Evolutionary conservation across 2,113 vertebrate genomes (phyloP).

Genomic region (Lathamus discolor): DNA sequence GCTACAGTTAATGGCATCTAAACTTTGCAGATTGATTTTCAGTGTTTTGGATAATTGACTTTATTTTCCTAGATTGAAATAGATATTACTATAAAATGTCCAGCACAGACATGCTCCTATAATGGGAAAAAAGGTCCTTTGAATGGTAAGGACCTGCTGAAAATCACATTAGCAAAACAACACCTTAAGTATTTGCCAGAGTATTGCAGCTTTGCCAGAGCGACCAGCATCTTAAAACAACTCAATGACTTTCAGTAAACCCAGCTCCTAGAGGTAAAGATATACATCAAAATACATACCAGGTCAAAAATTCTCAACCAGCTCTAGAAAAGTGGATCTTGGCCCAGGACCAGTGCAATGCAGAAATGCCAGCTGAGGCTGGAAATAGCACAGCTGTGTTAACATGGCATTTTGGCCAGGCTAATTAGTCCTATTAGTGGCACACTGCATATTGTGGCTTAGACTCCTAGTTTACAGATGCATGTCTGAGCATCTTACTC

Average conservation of each 20-base stretch:
- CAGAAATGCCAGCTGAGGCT: not conserved
- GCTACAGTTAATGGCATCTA: not conserved
- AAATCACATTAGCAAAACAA: not conserved
- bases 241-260: not conserved
- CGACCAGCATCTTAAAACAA: not conserved
- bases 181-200: not conserved
- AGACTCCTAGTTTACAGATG: not conserved
- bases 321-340: not conserved
- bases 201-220: not conserved
- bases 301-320: not conserved
- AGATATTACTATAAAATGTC: not conserved
- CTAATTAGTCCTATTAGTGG: not conserved
- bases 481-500: not conserved
- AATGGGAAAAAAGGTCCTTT: not conserved
- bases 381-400: not conserved
- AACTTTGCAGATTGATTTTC: not conserved
- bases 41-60: not conserved
- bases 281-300: not conserved
- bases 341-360: not conserved
- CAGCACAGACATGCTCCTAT: not conserved
- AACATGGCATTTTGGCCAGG: not conserved
- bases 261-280: not conserved
- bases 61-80: not conserved
- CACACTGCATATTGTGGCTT: not conserved
- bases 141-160: not conserved